Evolutionary conservation across 2,888 invertebrate species (phyloP), one percentile per base, ranked within the genome.

Genomic region (Leptopilina drosophilae): DNA sequence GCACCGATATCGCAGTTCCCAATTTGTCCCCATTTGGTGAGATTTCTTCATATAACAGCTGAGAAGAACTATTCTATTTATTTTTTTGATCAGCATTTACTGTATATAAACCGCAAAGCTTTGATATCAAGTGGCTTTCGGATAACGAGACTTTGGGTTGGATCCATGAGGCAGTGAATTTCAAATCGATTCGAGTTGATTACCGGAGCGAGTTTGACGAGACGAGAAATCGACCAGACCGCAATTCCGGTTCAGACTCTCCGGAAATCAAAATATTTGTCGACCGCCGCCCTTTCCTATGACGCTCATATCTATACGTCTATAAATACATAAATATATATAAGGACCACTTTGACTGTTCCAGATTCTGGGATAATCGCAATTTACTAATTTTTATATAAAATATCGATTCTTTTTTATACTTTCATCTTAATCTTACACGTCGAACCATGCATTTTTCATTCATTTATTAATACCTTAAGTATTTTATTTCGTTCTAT

Each of bases 141-240:
- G 56, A 73, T 56, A 73, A 56, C 73, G 33, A 73, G 33, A 73
- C 56, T 73, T 56, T 49, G 49, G 56, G n/a, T 56, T 9, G 56
- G 33, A 56, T 56, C 56, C 56, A 73, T 73, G 73, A 53, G 33
- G 33, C 73, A 73, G 73, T 73, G 56, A 56, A 73, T 73, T 56
- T 33, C 46, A 11, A 49, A 64, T 14, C 64, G 46, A 49, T 64
- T 53, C 64, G 75, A 76, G 82, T 82, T 82, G 81, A 81, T 81
- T 81, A 80, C 73, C 78, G 77, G 64, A 53, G 49, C 20, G 20
- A 76, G 64, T 20, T 64, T 64, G 64, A 53, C 76, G 64, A 78
- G 56, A 59, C 73, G 56, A 56, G 56, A 73, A 73, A 73, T 73
- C 56, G 73, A 9, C 73, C 56, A 56, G 73, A 56, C 73, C 73